These are phyloP conservation scores for Odontomyia ornata DNA, from an alignment of 2,888 invertebrate species.

Conservation along the genomic window DNA sequence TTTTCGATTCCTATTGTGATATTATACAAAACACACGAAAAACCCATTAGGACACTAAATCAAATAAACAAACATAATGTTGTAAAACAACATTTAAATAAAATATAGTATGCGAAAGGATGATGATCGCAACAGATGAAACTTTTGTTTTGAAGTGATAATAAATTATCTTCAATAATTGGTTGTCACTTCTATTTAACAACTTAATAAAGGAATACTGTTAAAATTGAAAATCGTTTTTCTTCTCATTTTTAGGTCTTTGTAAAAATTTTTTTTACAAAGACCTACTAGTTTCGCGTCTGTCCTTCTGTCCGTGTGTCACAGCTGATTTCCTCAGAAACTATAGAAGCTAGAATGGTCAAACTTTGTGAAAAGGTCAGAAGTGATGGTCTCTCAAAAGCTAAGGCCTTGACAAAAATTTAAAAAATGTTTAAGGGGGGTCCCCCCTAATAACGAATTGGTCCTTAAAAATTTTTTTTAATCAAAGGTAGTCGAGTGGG, in stretches of 20 bases:
- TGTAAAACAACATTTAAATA: conserved; percentile 17
- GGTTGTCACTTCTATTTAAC: conserved; percentile 13
- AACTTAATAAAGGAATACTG: conserved; percentile 29
- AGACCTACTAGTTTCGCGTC: too few relatives aligned
- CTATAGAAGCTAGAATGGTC: too few relatives aligned
- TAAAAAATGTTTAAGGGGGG: too few relatives aligned
- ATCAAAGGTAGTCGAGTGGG: too few relatives aligned
- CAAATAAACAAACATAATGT: conserved; percentile 1
- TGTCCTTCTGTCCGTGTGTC: too few relatives aligned
- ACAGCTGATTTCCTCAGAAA: too few relatives aligned
- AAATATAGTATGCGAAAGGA: background rate
- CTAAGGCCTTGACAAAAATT: too few relatives aligned
- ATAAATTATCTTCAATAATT: background rate
- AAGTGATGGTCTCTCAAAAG: too few relatives aligned
- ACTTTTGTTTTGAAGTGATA: background rate
- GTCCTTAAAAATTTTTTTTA: too few relatives aligned
- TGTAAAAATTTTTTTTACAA: too few relatives aligned
- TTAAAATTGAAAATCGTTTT: conserved; percentile 16
- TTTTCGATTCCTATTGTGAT: conserved; percentile 37
- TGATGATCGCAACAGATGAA: background rate
- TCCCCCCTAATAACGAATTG: too few relatives aligned
- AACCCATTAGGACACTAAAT: conserved; percentile 3
- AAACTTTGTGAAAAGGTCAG: too few relatives aligned
- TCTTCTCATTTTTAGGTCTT: background rate
- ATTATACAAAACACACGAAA: conserved; percentile 29